Evolutionary conservation across 2,113 vertebrate genomes (phyloP), one percentile per base, ranked within the genome.

Genomic region (Parotia lawesii): DNA sequence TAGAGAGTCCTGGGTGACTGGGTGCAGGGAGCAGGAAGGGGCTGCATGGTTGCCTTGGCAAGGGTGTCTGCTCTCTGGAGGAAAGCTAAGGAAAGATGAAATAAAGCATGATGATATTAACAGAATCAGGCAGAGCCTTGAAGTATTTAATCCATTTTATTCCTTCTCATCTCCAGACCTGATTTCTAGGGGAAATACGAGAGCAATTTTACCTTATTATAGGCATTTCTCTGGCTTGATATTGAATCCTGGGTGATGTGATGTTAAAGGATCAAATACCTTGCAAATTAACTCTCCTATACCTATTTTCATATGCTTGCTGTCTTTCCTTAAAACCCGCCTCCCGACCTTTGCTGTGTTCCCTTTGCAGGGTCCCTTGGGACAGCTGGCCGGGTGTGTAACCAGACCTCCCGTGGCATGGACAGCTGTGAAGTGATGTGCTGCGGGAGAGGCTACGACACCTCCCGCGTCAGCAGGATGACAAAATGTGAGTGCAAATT

Each of bases 401-500:
- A 99, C 98, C 97, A 98, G 50, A 99, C 98, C 7, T 99, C 99
- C 10, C 98, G 98, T 0, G 98, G 98, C 71, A 98, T 98, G 92
- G 99, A 99, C 97, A 98, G 99, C 98, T 99, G 99, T 2, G 99
- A 99, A 73, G 99, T 99, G 90, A 99, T 99, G 99, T 99, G 99
- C 97, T 99, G 99, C 1, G 99, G 99, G 24, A 98, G 99, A 20
- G 99, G 99, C 82, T 99, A 99, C 4, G 99, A 99, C 97, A 99
- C 99, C 10, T 97, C 99, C 20, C 98, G 97, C 0, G 89, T 99
- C 90, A 98, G 98, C 91, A 98, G 98, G 54, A 98, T 98, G 97
- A 98, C 98, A 18, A 99, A 99, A 81, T 99, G 99, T 0, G 99
- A 99, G 97, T 99, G 99, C 95, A 99, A 99, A 82, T 99, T 99